A percentile compares a stretch with the other conserved stretches of the same genome.
phyloP scores from a whole-genome alignment of 2,888 invertebrate species.

The Bimastos eiseni region DNA sequence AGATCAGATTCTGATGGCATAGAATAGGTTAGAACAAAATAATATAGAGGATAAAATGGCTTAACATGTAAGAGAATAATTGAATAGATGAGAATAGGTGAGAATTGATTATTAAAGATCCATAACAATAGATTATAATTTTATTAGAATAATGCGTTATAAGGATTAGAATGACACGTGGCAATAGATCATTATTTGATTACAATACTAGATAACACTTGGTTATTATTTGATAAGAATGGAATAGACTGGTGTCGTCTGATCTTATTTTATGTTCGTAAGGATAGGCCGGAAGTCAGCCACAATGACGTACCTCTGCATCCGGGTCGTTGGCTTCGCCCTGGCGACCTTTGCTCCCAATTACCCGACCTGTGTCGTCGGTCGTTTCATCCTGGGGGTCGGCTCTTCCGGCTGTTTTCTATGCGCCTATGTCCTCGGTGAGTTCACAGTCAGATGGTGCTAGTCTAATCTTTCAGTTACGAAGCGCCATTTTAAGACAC shows the following conservation, averaged over 20 bases:
- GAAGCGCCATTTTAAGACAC: too few relatives aligned
- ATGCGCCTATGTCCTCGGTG: slow-evolving; percentile 33
- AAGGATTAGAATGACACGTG: too few relatives aligned
- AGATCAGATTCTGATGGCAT: neutral
- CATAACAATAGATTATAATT: too few relatives aligned
- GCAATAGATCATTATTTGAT: too few relatives aligned
- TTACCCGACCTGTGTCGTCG: slow-evolving; percentile 27
- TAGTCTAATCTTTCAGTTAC: too few relatives aligned
- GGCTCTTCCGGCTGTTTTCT: slow-evolving; percentile 30
- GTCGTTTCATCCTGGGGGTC: slow-evolving; percentile 36
- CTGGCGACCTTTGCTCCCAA: slow-evolving; percentile 30
- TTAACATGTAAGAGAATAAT: too few relatives aligned
- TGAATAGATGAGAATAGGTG: too few relatives aligned
- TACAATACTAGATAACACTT: too few relatives aligned
- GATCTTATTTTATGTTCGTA: neutral
- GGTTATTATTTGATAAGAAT: neutral
- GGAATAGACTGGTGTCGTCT: neutral
- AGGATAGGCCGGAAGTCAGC: slow-evolving; percentile 37
- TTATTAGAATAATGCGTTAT: too few relatives aligned
- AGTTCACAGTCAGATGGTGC: neutral
- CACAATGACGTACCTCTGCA: slow-evolving; percentile 25
- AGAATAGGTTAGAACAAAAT: neutral
- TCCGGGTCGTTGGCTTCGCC: slow-evolving; percentile 29
- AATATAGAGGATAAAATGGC: too few relatives aligned
- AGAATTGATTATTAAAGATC: too few relatives aligned